Evolutionary conservation across 1,140 invertebrate genomes (phyloP).

Genomic region (Cyphomyrmex costatus): DNA sequence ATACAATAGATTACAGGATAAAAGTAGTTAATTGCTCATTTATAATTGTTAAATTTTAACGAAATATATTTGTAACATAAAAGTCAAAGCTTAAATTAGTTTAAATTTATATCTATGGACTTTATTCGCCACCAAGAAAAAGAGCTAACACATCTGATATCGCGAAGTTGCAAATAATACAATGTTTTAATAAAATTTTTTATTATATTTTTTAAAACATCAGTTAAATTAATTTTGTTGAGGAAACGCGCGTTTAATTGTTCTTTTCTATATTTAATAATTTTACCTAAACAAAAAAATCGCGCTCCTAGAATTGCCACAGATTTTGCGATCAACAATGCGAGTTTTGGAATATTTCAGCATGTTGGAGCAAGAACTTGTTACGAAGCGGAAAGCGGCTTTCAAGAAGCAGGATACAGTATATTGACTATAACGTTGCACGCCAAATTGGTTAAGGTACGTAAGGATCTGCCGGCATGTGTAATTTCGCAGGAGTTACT

Average conservation of each 20-base stretch:
- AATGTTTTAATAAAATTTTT: too few species aligned
- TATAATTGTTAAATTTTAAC: neutral
- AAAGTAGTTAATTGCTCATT: neutral
- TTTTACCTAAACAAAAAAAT: constrained; percentile 28
- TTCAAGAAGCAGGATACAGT: constrained; percentile 20
- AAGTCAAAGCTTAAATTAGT: too few species aligned
- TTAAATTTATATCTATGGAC: neutral
- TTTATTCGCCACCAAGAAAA: too few species aligned
- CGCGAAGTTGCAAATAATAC: neutral
- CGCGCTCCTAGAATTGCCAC: neutral
- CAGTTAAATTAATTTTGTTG: constrained; percentile 13
- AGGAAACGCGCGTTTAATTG: neutral
- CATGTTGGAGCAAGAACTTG: constrained; percentile 43
- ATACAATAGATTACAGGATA: neutral
- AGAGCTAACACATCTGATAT: neutral
- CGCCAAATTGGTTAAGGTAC: constrained; percentile 51
- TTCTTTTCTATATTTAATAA: neutral
- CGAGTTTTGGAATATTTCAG: constrained; percentile 42
- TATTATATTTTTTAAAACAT: neutral
- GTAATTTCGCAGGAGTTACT: constrained; percentile 47
- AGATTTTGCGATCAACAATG: constrained; percentile 43
- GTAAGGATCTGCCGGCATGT: constrained; percentile 52
- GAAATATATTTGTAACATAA: neutral
- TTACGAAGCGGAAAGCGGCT: constrained; percentile 14
- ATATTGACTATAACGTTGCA: constrained; percentile 60